A percentile compares a stretch with the other conserved stretches of the same genome.
Conservation (phyloP, 2,113 vertebrate genomes). For the Ia io region DNA sequence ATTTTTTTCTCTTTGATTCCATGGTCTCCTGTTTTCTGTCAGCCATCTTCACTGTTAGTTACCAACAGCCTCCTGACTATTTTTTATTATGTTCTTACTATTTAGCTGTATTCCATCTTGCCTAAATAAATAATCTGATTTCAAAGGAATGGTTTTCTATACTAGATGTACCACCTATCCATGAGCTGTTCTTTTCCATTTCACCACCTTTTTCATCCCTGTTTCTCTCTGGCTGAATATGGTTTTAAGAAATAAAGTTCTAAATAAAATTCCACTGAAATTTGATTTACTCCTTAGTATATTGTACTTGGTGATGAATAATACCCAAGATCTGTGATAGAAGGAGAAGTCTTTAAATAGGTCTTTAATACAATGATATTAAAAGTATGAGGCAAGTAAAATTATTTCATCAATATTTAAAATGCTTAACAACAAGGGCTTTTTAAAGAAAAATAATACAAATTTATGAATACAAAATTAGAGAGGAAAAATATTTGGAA, state of each 20-base stretch:
- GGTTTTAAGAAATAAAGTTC: slow-evolving; percentile 1
- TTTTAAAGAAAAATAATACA: background rate
- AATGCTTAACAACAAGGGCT: background rate
- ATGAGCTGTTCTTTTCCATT: background rate
- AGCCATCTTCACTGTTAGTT: background rate
- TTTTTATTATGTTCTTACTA: slow-evolving; percentile 17
- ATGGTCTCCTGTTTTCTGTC: background rate
- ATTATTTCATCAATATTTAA: background rate
- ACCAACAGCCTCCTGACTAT: background rate
- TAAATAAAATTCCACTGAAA: slow-evolving; percentile 13
- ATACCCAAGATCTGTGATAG: background rate
- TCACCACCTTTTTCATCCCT: background rate
- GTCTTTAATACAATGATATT: background rate
- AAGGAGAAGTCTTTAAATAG: background rate
- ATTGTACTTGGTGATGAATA: background rate
- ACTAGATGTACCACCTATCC: background rate
- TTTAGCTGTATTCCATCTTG: background rate
- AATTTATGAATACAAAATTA: background rate
- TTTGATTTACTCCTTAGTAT: background rate
- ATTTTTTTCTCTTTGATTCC: background rate
- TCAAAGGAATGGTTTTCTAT: background rate
- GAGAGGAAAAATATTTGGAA: background rate
- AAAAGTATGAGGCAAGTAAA: background rate
- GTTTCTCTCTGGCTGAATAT: background rate
- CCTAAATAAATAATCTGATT: background rate